phyloP scores from a whole-genome alignment of 2,888 invertebrate species.

The Boloria euphrosyne region DNA sequence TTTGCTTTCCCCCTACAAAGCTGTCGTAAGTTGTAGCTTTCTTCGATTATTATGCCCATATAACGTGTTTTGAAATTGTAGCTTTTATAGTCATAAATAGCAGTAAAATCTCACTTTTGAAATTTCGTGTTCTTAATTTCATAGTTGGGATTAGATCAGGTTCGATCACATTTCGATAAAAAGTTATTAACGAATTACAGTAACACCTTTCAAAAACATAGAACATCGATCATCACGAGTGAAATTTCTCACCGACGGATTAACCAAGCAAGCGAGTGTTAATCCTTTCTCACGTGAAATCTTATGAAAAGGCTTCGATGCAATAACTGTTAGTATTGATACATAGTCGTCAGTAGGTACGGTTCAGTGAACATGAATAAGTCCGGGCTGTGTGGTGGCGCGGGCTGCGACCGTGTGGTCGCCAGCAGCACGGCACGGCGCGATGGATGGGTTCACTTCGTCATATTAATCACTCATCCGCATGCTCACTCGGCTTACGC shows the following conservation, averaged over 20 bases:
- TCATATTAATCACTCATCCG: constrained; percentile 74
- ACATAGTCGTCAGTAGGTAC: constrained; percentile 47
- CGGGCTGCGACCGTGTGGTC: constrained; percentile 60
- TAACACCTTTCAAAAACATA: constrained; percentile 31
- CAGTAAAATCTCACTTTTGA: constrained; percentile 29
- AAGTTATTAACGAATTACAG: constrained; percentile 45
- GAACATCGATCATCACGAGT: constrained; percentile 40
- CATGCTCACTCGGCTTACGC: constrained; percentile 78
- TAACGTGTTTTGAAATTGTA: constrained; percentile 25
- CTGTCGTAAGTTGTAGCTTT: constrained; percentile 37
- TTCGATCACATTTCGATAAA: constrained; percentile 41
- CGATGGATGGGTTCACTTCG: constrained; percentile 69
- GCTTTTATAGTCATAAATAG: constrained; percentile 29
- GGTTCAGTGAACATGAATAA: constrained; percentile 50
- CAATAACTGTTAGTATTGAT: constrained; percentile 67
- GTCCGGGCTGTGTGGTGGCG: constrained; percentile 31
- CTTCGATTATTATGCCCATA: constrained; percentile 25
- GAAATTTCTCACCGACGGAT: constrained; percentile 68
- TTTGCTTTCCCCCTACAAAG: constrained; percentile 50
- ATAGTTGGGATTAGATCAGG: constrained; percentile 34
- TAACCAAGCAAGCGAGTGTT: constrained; percentile 69
- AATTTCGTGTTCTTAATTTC: constrained; percentile 35
- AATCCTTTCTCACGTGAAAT: constrained; percentile 75
- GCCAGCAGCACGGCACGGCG: constrained; percentile 45
- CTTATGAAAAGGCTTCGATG: constrained; percentile 57